phyloP scores from a whole-genome alignment of 2,888 invertebrate genomes.

The Hirtodrosophila alboralis region DNA sequence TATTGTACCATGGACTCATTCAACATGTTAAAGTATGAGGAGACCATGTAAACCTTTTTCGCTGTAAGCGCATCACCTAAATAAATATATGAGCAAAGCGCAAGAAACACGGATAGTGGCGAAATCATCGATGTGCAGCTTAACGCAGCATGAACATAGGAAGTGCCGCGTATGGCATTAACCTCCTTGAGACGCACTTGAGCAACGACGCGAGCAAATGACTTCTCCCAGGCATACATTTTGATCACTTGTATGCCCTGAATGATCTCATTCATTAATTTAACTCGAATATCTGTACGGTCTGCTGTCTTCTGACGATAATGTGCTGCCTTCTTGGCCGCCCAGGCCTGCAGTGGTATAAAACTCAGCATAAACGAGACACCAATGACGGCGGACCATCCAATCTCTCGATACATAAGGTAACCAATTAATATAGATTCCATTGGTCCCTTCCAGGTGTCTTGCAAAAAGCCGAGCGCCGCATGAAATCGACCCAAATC shows the following conservation, averaged over 20 bases:
- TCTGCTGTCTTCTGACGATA: slow-evolving; percentile 89
- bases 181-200: slow-evolving; percentile 90
- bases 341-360: slow-evolving; percentile 90
- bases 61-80: slow-evolving; percentile 88
- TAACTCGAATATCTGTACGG: slow-evolving; percentile 92
- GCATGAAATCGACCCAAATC: slow-evolving; percentile 97
- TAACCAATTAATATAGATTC: slow-evolving; percentile 84
- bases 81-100: slow-evolving; percentile 89
- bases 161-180: slow-evolving; percentile 87
- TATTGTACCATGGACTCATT: slow-evolving; percentile 92
- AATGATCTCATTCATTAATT: slow-evolving; percentile 95
- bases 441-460: slow-evolving; percentile 95
- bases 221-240: slow-evolving; percentile 95
- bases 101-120: slow-evolving; percentile 91
- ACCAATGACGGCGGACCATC: slow-evolving; percentile 88
- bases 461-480: slow-evolving; percentile 94
- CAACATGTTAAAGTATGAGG: slow-evolving; percentile 92
- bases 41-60: slow-evolving; percentile 91
- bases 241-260: slow-evolving; percentile 93
- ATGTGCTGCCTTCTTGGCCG: slow-evolving; percentile 88
- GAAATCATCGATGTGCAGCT: slow-evolving; percentile 91
- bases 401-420: slow-evolving; percentile 87
- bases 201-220: slow-evolving; percentile 90
- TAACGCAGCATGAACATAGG: slow-evolving; percentile 88
- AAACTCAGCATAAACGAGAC: slow-evolving; percentile 89